Evolutionary conservation across 2,888 invertebrate species (phyloP).

Genomic region (Trypoxylon attenuatum): DNA sequence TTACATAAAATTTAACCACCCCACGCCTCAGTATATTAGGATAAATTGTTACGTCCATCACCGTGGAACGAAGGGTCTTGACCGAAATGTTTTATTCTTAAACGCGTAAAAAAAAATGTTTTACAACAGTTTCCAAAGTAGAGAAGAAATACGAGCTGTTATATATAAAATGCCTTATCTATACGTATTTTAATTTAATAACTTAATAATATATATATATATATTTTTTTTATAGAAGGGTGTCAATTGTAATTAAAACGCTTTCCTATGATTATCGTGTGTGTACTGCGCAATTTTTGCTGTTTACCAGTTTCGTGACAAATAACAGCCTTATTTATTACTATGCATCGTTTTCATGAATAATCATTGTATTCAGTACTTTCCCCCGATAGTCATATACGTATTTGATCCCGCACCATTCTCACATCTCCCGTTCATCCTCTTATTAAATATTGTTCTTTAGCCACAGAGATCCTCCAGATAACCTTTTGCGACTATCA

Average conservation of each 20-base stretch:
- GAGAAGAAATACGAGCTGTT: background rate
- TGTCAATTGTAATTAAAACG: constrained; percentile 35
- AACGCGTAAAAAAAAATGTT: constrained; percentile 11
- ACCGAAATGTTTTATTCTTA: constrained; percentile 16
- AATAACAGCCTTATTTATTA: background rate
- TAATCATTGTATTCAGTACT: background rate
- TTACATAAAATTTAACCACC: no score
- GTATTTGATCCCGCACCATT: background rate
- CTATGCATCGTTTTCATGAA: background rate
- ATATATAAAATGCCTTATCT: constrained; percentile 13
- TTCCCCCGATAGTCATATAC: background rate
- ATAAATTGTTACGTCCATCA: no score
- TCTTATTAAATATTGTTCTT: background rate
- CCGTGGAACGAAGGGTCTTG: no score
- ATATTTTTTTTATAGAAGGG: constrained; percentile 20
- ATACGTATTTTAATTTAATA: constrained; percentile 18
- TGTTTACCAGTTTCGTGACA: background rate
- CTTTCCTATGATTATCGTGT: background rate
- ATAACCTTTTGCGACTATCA: no score
- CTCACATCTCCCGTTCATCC: background rate
- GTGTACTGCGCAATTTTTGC: background rate
- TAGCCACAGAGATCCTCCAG: background rate
- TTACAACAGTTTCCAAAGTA: constrained; percentile 13
- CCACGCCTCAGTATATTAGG: no score
- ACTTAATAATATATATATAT: no score